Conservation (phyloP, 1,140 invertebrate genomes). For the Aradophagus sp. region DNA sequence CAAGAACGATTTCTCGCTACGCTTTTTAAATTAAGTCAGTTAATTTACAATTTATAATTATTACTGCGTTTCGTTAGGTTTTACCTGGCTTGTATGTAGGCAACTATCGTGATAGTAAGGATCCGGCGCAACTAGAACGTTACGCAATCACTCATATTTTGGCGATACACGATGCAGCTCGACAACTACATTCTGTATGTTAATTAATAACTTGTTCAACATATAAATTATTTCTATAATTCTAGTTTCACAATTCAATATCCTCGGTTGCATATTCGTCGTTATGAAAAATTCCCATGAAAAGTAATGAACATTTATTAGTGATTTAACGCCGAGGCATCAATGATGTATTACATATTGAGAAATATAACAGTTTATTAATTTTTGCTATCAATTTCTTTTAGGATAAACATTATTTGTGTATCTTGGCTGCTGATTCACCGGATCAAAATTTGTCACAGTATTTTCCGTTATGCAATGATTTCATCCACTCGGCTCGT, state of each 20-base stretch:
- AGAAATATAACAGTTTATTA: slow-evolving; percentile 15
- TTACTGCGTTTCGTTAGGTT: too few relatives aligned
- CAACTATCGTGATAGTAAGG: slow-evolving; percentile 94
- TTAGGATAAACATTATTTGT: slow-evolving; percentile 96
- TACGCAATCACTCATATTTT: slow-evolving; percentile 96
- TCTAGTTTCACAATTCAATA: too few relatives aligned
- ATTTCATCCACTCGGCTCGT: slow-evolving; percentile 95
- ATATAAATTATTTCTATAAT: slow-evolving; percentile 3
- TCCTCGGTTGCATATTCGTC: too few relatives aligned
- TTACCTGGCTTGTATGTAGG: slow-evolving; percentile 90
- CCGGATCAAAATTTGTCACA: slow-evolving; percentile 94
- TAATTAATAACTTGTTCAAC: background rate
- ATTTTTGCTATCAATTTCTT: slow-evolving; percentile 59
- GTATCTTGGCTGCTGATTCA: slow-evolving; percentile 93
- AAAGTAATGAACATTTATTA: too few relatives aligned
- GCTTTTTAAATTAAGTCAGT: too few relatives aligned
- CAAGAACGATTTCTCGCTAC: too few relatives aligned
- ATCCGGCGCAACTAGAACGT: slow-evolving; percentile 88
- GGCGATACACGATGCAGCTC: slow-evolving; percentile 94
- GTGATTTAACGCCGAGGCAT: slow-evolving; percentile 1
- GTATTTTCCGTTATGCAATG: slow-evolving; percentile 94
- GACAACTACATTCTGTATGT: slow-evolving; percentile 87
- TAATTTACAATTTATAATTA: too few relatives aligned
- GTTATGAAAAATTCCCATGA: too few relatives aligned
- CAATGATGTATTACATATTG: background rate